These are phyloP conservation scores for Tyrannus savana DNA, from an alignment of 2,113 vertebrate genomes.

Conservation along the genomic window DNA sequence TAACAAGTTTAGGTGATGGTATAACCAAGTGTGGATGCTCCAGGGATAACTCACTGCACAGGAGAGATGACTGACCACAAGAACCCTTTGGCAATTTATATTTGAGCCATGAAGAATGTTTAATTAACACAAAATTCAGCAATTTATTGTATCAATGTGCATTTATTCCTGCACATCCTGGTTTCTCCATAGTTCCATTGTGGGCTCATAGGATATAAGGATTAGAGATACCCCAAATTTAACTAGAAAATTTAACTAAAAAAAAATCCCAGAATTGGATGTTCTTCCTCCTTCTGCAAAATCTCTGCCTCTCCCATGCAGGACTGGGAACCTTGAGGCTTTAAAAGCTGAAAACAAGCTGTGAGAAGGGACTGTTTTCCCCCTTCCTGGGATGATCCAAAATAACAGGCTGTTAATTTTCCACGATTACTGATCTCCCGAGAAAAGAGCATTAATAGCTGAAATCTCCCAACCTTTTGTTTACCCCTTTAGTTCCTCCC, in stretches of 20 bases:
- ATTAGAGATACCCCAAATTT: background rate
- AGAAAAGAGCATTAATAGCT: background rate
- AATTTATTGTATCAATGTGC: background rate
- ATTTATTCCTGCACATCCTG: fast-evolving
- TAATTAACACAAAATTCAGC: background rate
- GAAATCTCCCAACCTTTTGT: background rate
- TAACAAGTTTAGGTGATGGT: too few species aligned
- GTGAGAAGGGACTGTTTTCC: background rate
- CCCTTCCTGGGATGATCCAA: background rate
- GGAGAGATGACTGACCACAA: background rate
- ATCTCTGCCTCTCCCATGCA: background rate
- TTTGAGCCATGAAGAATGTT: background rate
- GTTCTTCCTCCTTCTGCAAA: background rate
- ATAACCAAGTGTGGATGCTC: background rate
- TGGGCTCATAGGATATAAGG: background rate
- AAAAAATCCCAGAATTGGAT: fast-evolving
- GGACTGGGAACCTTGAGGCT: background rate
- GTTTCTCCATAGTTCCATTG: fast-evolving
- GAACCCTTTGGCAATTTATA: background rate
- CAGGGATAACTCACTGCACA: background rate
- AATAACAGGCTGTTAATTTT: background rate
- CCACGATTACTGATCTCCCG: background rate
- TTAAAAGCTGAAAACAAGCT: background rate
- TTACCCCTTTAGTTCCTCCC: background rate
- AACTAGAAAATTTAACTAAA: too few species aligned